Evolutionary conservation across 1,140 invertebrate genomes (phyloP), one percentile per base, ranked within the genome.

Genomic region (Belonocnema kinseyi): DNA sequence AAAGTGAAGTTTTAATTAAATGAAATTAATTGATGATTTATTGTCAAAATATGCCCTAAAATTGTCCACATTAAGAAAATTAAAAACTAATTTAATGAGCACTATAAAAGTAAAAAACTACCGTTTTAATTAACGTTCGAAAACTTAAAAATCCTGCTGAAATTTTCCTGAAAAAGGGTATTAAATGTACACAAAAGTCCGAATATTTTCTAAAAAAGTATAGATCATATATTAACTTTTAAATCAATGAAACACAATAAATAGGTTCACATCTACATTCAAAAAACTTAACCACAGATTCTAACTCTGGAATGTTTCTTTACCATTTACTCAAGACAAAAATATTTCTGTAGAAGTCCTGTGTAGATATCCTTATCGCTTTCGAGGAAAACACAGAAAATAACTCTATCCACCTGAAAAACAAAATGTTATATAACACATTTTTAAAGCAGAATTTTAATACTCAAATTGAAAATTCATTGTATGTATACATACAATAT

Each of bases 371-470:
- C 90, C 50, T 94, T 93, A 92, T 98, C 97, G 21, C 92, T 88
- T 50, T 93, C 91, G 75, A 96, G 88, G 84, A 97, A 97, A 10
- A 96, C 87, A 85, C 96, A 97, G 86, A 98, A 97, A 40, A 98
- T 95, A 1, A 97, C 91, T 85, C 95, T 92, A 52, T 97, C 94
- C 81, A 97, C 85, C 90, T 94, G 87, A 11, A 91, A n/a, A 77
- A 61, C 19, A n/a, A 0, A 58, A 73, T 66, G 58, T 14, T 13
- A 72, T 40, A 40, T 50, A 76, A 76, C 2, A 72, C 19, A 26
- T 61, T 10, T 66, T 56, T 7, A 12, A 72, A 54, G 46, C 3
- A 50, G 0, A 17, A 74, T 46, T 58, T 13, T 71, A 33, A 76
- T 56, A 76, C 17, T 72, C 51, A 19, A 77, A 75, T 72, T 21